Evolutionary conservation across 2,797 vertebrate species (phyloP).

Genomic region (Amphiprion clarkii): DNA sequence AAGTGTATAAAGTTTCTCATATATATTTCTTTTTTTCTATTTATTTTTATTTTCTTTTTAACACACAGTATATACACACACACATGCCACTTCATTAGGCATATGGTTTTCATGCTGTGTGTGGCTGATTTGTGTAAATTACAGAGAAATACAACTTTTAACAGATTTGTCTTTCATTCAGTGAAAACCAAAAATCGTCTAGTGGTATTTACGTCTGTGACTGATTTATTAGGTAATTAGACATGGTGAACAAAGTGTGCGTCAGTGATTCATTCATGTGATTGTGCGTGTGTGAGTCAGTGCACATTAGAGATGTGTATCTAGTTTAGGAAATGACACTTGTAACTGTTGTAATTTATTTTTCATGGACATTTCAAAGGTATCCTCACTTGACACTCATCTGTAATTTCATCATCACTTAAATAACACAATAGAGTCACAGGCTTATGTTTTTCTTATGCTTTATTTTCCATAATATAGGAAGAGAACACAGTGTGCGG

Average conservation of each 20-base stretch:
- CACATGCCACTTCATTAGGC: no score
- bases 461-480: conserved; percentile 70
- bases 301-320: not conserved
- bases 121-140: no score
- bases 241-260: not conserved
- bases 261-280: not conserved
- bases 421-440: conserved; percentile 18
- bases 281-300: not conserved
- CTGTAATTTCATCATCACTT: not conserved
- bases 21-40: no score
- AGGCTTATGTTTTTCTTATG: conserved; percentile 40
- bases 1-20: no score
- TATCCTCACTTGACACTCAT: not conserved
- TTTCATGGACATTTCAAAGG: not conserved
- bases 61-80: no score
- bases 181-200: no score
- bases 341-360: not conserved
- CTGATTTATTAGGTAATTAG: not conserved
- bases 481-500: conserved; percentile 35
- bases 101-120: no score
- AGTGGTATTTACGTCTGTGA: not conserved
- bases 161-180: no score
- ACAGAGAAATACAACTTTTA: no score
- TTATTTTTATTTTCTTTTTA: no score
- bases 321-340: not conserved